Percentiles rank a stretch among this genome's conserved stretches.
Conservation (phyloP, 2,113 vertebrate genomes). For the Platichthys stellatus region DNA sequence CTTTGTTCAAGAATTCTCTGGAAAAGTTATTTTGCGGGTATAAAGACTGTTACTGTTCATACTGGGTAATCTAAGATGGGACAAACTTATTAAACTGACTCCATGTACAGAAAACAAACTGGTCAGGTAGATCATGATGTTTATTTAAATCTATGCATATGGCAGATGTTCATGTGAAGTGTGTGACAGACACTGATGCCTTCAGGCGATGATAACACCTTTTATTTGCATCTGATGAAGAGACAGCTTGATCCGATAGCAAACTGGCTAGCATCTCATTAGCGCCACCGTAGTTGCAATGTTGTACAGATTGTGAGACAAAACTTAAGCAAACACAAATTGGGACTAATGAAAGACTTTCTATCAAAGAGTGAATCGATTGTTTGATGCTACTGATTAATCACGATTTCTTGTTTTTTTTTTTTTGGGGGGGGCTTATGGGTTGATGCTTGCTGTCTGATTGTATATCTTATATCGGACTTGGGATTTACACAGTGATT, state of each 20-base stretch:
- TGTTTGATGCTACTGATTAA: conserved; percentile 46
- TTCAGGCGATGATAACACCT: conserved; percentile 15
- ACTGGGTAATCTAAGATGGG: neutral
- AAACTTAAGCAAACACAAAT: conserved; percentile 33
- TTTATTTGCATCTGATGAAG: conserved; percentile 37
- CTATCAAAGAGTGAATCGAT: conserved; percentile 41
- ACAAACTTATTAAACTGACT: neutral
- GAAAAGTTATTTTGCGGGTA: conserved; percentile 3
- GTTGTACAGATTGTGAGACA: conserved; percentile 21
- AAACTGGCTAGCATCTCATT: conserved; percentile 23
- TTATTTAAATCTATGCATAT: neutral
- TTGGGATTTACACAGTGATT: conserved; percentile 52
- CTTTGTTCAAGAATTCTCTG: neutral
- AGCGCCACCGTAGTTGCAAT: conserved; percentile 9
- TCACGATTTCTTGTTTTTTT: neutral
- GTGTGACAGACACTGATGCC: conserved; percentile 11
- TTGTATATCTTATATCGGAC: conserved; percentile 25
- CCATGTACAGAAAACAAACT: neutral
- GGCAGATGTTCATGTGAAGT: conserved; percentile 20
- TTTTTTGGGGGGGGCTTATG: conserved; percentile 7
- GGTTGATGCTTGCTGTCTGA: conserved; percentile 34
- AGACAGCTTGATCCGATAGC: conserved; percentile 6
- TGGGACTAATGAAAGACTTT: conserved; percentile 33
- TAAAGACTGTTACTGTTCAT: neutral
- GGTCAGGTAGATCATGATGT: neutral